Percentiles rank a stretch among this genome's conserved stretches.
Evolutionary conservation across 2,113 vertebrate genomes (phyloP).

Genomic region (Boulengeromyrus knoepffleri): DNA sequence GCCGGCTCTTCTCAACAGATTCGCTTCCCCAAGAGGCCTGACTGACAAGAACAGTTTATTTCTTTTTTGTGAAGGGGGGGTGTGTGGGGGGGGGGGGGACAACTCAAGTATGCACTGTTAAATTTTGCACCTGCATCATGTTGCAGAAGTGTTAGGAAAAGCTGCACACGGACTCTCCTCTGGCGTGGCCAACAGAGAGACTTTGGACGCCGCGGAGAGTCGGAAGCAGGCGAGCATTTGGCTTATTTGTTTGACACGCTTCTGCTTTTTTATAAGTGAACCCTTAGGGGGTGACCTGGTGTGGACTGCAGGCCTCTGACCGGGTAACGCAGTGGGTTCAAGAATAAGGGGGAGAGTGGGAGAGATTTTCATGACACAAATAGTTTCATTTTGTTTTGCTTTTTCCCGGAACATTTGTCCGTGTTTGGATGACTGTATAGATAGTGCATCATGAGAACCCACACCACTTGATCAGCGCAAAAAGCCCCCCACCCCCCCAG

Average conservation of each 20-base stretch:
- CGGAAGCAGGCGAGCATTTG: constrained; percentile 61
- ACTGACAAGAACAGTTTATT: constrained; percentile 44
- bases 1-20: constrained; percentile 13
- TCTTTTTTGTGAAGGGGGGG: constrained; percentile 33
- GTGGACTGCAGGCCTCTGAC: background rate
- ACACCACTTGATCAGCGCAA: background rate
- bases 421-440: background rate
- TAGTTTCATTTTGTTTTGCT: background rate
- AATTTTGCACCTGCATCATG: constrained; percentile 59
- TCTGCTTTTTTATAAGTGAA: constrained; percentile 31
- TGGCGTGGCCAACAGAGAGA: constrained; percentile 58
- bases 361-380: background rate
- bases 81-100: constrained; percentile 25
- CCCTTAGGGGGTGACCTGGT: background rate
- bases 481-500: background rate
- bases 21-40: constrained; percentile 25
- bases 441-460: background rate
- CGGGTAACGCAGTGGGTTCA: background rate
- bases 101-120: constrained; percentile 33
- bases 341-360: background rate
- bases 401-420: background rate
- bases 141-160: constrained; percentile 39
- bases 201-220: constrained; percentile 52
- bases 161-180: constrained; percentile 52
- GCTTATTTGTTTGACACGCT: constrained; percentile 56